These are phyloP conservation scores for Ophion slaviceki DNA, from an alignment of 2,888 invertebrate species.

Conservation along the genomic window DNA sequence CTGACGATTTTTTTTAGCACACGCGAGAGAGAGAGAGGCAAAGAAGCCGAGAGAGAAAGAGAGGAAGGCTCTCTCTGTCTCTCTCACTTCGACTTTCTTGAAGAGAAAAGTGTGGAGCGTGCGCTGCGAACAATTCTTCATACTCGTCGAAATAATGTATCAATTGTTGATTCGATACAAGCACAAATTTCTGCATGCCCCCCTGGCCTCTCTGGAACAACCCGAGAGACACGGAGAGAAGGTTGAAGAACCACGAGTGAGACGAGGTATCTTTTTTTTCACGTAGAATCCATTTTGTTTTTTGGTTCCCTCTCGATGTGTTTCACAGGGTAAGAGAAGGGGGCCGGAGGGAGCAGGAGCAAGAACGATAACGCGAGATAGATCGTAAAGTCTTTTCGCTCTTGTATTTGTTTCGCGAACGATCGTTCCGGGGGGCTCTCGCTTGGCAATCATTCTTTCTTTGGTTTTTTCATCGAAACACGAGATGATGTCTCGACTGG, in stretches of 20 bases:
- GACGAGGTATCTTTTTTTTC: slow-evolving; percentile 39
- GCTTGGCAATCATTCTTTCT: slow-evolving; percentile 5
- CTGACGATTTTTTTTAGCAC: slow-evolving; percentile 64
- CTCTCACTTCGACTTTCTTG: background rate
- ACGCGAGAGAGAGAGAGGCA: slow-evolving; percentile 39
- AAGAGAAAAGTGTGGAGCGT: slow-evolving; percentile 74
- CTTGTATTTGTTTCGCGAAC: slow-evolving; percentile 18
- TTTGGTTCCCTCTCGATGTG: slow-evolving; percentile 26
- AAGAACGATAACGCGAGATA: slow-evolving; percentile 28
- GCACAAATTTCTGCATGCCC: slow-evolving; percentile 19
- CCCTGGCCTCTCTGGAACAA: slow-evolving; percentile 28
- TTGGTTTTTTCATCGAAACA: slow-evolving; percentile 4
- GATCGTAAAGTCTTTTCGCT: slow-evolving; percentile 57
- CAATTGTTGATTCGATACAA: slow-evolving; percentile 45
- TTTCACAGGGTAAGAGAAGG: background rate
- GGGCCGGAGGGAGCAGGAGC: background rate
- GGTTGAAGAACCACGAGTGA: slow-evolving; percentile 51
- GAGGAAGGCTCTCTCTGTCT: slow-evolving; percentile 19
- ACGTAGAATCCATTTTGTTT: slow-evolving; percentile 6
- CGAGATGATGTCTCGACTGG: too few species aligned
- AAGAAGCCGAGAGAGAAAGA: slow-evolving; percentile 13
- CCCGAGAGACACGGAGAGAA: slow-evolving; percentile 6
- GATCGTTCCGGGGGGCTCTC: slow-evolving; percentile 35
- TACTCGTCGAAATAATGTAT: slow-evolving; percentile 76
- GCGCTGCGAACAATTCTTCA: slow-evolving; percentile 80